A percentile compares a stretch with the other conserved stretches of the same genome.
Evolutionary conservation across 2,888 invertebrate genomes (phyloP).

Genomic region (Artemia sp.): DNA sequence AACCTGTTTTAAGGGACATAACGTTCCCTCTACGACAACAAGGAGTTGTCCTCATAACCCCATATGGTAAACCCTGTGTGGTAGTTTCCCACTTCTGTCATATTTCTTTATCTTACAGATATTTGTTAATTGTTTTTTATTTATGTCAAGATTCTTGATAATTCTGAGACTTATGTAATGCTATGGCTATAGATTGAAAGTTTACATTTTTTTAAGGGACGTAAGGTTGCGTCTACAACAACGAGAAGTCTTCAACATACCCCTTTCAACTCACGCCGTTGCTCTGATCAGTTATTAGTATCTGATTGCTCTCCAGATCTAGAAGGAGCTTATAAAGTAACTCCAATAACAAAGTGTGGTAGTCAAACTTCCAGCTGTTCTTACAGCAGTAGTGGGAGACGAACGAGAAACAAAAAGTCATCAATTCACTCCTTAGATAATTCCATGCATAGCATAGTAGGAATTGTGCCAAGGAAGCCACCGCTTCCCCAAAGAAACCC

Average conservation of each 20-base stretch:
- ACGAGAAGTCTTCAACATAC: constrained; percentile 8
- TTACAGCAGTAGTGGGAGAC: not conserved
- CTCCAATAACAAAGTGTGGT: constrained; percentile 3
- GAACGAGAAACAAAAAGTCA: no score
- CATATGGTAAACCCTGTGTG: no score
- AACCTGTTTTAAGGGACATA: no score
- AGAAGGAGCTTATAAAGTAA: constrained; percentile 1
- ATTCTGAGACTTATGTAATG: no score
- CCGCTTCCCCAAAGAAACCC: not conserved
- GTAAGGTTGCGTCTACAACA: not conserved
- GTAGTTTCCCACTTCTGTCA: no score
- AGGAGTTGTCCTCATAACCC: no score
- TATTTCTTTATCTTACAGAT: no score
- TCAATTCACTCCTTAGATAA: not conserved
- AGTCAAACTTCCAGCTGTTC: not conserved
- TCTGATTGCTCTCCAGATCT: not conserved
- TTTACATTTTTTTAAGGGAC: no score
- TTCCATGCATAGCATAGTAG: constrained; percentile 1
- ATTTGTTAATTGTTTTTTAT: no score
- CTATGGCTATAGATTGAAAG: no score
- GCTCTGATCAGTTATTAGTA: not conserved
- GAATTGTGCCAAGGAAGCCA: constrained; percentile 9
- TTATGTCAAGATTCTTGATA: no score
- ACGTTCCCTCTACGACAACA: no score
- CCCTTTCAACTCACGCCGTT: not conserved